A percentile compares a stretch with the other conserved stretches of the same genome.
These are phyloP conservation scores for Anisognathus igniventris DNA, from an alignment of 2,797 vertebrate genomes.

Conservation along the genomic window DNA sequence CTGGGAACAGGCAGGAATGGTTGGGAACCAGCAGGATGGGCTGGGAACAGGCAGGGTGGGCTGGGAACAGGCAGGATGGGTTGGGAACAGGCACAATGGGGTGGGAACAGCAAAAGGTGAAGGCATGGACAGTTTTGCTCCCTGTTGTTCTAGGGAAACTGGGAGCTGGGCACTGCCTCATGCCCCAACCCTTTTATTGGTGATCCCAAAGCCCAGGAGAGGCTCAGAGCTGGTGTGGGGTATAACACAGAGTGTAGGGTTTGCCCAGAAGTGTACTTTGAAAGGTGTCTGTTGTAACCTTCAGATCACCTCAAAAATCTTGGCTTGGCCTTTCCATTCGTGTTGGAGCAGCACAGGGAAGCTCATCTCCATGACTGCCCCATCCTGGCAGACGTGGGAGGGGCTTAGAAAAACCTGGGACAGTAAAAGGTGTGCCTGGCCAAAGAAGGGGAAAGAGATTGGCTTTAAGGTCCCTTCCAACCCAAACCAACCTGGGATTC, in stretches of 20 bases:
- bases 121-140: neutral
- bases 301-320: neutral
- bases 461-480: neutral
- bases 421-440: neutral
- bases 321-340: neutral
- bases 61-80: no score
- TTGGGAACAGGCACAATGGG: neutral
- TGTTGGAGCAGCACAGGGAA: neutral
- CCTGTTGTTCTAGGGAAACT: neutral
- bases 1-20: neutral
- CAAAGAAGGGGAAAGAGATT: neutral
- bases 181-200: neutral
- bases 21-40: rapidly evolving
- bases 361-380: neutral
- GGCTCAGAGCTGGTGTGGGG: neutral
- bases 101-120: neutral
- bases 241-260: rapidly evolving
- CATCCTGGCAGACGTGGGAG: neutral
- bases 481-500: neutral
- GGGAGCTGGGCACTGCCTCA: rapidly evolving
- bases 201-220: neutral
- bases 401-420: neutral
- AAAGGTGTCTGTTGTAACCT: rapidly evolving
- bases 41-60: rapidly evolving
- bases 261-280: neutral